Evolutionary conservation across 2,888 invertebrate genomes (phyloP).

Genomic region (Cylloceria caligata): DNA sequence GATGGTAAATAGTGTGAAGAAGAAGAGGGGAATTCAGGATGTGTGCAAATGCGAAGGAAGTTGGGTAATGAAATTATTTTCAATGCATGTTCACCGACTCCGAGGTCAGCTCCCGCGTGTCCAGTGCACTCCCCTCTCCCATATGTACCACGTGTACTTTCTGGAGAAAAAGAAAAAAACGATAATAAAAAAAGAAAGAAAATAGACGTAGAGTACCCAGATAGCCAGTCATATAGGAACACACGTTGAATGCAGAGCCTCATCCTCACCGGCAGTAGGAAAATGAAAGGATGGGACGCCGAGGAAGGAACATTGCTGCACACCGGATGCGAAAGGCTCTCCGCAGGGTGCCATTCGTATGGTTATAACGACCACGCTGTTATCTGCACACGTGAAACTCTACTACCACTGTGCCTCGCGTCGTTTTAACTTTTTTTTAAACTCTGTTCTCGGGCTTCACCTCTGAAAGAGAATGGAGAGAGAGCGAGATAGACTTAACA

Average conservation of each 20-base stretch:
- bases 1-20: conserved; percentile 17
- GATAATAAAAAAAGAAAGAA: background rate
- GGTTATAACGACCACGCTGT: conserved; percentile 59
- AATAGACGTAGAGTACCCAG: conserved; percentile 21
- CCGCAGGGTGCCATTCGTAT: conserved; percentile 62
- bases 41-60: conserved; percentile 41
- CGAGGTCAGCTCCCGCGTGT: conserved; percentile 60
- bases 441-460: conserved; percentile 30
- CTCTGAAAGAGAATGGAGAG: conserved; percentile 3
- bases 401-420: conserved; percentile 18
- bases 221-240: conserved; percentile 34
- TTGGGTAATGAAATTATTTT: conserved; percentile 63
- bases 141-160: conserved; percentile 19
- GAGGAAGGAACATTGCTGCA: conserved; percentile 10
- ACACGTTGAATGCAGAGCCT: conserved; percentile 21
- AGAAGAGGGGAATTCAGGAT: conserved; percentile 38
- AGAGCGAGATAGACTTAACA: background rate
- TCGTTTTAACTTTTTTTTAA: conserved; percentile 35
- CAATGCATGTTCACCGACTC: conserved; percentile 55
- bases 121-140: conserved; percentile 31
- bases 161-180: conserved; percentile 42
- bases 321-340: conserved; percentile 49
- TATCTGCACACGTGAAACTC: conserved; percentile 59
- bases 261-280: conserved; percentile 47
- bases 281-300: conserved; percentile 53